Base-by-base conservation (phyloP, 2,113 vertebrate species). In the Sphaerodactylus townsendi region DNA sequence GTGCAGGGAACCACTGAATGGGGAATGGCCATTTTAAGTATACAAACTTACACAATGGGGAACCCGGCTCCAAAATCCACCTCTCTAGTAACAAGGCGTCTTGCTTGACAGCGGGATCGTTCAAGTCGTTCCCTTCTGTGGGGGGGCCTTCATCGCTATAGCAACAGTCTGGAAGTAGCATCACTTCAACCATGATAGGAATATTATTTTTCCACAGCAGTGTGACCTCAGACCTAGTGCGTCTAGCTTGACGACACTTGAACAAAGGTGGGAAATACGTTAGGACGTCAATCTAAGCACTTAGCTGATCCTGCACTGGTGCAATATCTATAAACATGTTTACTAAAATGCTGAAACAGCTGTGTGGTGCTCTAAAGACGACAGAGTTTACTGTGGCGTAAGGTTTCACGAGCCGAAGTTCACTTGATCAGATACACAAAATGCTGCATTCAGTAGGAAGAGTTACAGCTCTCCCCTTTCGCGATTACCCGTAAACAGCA, bases 121-220 rank as follows among this genome's bases (percentile, higher is more conserved):
- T 98, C 87, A 99, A 94, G 88, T 97, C 96, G n/a, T 90, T 97
- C 68, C 97, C 98, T 84, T 99, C 98, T 0, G 97, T 96, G 48
- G 96, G 96, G 77, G 98, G 97, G 62, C 97, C 98, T 88, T 99
- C 98, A 39, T 99, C 99, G 0, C 97, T 98, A 93, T 99, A 99
- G 96, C 99, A 99, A 97, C 99, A 99, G 96, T 99, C 98, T 50
- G 98, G 98, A 68, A 99, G 96, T 17, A 99, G 95, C 97, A 99
- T 98, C 95, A 99, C 98, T 96, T 99, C 98, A 84, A 99, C 98
- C 99, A 99, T 99, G 94, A 99, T 97, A 82, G 99, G 98, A 95
- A 98, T 98, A 96, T 95, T 98, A 92, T 98, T 99, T 92, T 96
- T 98, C 98, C 98, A 99, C 86, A 99, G 95, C 64, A 98, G 93